Percentiles rank a stretch among this genome's conserved stretches.
These are phyloP conservation scores for Ichneumon xanthorius DNA, from an alignment of 2,888 invertebrate species.

Conservation along the genomic window DNA sequence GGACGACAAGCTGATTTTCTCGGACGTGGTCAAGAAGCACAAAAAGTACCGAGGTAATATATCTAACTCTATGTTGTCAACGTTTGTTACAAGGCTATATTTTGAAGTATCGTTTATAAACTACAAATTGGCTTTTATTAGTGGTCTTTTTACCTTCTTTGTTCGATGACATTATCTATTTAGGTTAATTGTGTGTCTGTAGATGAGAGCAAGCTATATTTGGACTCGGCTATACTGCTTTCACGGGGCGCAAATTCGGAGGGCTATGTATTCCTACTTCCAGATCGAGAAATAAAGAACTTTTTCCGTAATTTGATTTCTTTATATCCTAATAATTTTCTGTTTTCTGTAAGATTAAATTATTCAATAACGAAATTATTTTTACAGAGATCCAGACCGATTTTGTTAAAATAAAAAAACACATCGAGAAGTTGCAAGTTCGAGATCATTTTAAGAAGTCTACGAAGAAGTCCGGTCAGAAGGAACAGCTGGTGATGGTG, in stretches of 20 bases:
- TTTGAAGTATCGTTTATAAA: not conserved
- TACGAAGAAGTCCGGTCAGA: too few species aligned
- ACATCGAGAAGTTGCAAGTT: not conserved
- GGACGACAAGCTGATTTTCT: not conserved
- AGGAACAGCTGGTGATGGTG: too few species aligned
- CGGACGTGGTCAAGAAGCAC: not conserved
- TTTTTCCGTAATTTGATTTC: not conserved
- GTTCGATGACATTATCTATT: not conserved
- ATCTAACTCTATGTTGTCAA: not conserved
- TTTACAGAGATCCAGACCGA: conserved; percentile 5
- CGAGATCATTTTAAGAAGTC: too few species aligned
- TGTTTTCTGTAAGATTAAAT: not conserved
- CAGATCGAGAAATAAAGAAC: not conserved
- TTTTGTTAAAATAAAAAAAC: not conserved
- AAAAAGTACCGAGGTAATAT: not conserved
- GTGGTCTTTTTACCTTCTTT: not conserved
- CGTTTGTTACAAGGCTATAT: not conserved
- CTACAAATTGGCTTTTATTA: not conserved
- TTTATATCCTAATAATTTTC: not conserved
- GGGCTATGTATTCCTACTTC: not conserved
- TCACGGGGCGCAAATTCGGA: not conserved
- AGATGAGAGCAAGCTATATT: conserved; percentile 10
- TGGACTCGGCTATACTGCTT: conserved; percentile 6
- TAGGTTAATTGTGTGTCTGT: not conserved
- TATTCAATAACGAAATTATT: not conserved